Percentiles rank a stretch among this genome's conserved stretches.
Evolutionary conservation across 2,113 vertebrate species (phyloP).

Genomic region (Hippocampus guttulatus): DNA sequence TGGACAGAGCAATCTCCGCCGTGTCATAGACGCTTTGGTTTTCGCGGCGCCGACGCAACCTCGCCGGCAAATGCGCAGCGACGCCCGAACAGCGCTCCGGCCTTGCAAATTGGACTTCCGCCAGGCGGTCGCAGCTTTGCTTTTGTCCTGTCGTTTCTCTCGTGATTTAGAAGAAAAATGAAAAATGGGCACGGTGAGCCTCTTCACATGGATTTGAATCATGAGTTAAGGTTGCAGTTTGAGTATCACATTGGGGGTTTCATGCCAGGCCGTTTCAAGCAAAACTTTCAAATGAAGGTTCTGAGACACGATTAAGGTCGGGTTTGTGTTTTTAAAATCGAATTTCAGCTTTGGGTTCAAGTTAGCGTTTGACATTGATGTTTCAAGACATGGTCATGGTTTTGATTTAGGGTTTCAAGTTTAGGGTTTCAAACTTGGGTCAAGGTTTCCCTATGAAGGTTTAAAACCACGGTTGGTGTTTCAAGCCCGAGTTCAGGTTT

Average conservation of each 20-base stretch:
- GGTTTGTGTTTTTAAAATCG: too few species aligned
- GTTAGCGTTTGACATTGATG: too few species aligned
- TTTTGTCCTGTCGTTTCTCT: conserved; percentile 43
- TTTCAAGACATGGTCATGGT: not conserved
- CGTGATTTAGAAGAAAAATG: conserved; percentile 46
- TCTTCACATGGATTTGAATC: conserved; percentile 20
- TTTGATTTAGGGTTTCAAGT: not conserved
- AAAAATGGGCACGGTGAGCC: conserved; percentile 30
- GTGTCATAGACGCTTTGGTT: conserved; percentile 59
- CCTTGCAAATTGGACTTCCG: conserved; percentile 41
- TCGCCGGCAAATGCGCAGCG: conserved; percentile 45
- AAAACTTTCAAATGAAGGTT: too few species aligned
- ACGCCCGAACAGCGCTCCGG: conserved; percentile 29
- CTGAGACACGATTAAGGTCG: too few species aligned
- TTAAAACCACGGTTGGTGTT: not conserved
- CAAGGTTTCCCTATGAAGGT: too few species aligned
- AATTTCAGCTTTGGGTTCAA: too few species aligned
- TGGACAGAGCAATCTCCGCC: conserved; percentile 65
- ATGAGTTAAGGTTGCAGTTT: not conserved
- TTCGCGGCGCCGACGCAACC: conserved; percentile 38
- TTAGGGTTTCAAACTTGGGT: not conserved
- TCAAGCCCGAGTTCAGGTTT: not conserved
- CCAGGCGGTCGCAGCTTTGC: not conserved
- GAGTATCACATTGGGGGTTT: not conserved
- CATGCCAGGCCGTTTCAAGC: not conserved